Base-by-base conservation (phyloP, 2,113 vertebrate species). In the Rhinopomastus cyanomelas region DNA sequence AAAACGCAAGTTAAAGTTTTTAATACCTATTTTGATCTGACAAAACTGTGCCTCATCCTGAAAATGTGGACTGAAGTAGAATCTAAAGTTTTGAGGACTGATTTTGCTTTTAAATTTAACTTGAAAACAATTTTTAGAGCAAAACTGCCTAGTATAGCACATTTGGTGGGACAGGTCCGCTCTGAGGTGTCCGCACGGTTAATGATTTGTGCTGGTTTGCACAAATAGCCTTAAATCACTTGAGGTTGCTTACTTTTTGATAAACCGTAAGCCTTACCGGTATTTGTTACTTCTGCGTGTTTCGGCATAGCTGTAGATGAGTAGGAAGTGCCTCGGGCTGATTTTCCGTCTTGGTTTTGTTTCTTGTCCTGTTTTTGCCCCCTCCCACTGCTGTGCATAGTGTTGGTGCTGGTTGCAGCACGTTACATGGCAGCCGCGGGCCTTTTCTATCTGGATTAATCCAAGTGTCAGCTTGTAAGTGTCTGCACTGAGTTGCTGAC, bases 211-310 rank as follows among this genome's bases (percentile, higher is more conserved):
- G 81, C 92, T 68, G 4, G 32, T 93, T 95, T 87, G 72, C 86
- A 85, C 92, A 92, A 91, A 71, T 85, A 74, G 34, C 55, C 59
- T 92, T 73, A 9, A 60, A 66, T 86, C 88, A 85, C 89, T 95
- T 96, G 93, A 93, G 19, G 80, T 96, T 95, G 89, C 91, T 96
- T 91, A 76, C 88, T 83, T 92, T 74, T 46, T 78, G 61, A 39
- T 88, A 44, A 88, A 86, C 34, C 51, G 39, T 20, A 86, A 86
- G 60, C 53, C 76, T 61, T 76, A 6, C 48, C 86, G 89, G 53
- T 77, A 67, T 53, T 39, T 57, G 75, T 93, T 80, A 88, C 51
- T 67, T 74, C 27, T 95, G 55, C 21, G n/a, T 94, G 53, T 90
- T 90, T 92, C 80, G 84, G 76, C 77, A 21, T 81, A 72, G 85